Conservation (phyloP, 2,797 vertebrate species). For the Sebastes baramenuke region DNA sequence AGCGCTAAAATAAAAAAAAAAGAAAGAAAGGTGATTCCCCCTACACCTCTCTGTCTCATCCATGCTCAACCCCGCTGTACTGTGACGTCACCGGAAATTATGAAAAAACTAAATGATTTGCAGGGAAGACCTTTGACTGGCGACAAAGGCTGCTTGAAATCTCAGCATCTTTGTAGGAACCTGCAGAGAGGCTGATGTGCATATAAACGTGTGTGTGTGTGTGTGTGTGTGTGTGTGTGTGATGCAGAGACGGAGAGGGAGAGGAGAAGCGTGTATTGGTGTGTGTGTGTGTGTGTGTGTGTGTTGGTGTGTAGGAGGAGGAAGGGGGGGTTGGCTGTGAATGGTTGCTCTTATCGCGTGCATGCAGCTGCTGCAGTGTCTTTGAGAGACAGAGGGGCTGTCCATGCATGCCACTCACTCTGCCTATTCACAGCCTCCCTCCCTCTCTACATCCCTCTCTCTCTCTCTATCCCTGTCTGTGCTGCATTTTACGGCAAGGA, state of each 20-base stretch:
- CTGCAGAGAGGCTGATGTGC: slow-evolving; percentile 52
- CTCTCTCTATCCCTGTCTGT: slow-evolving; percentile 37
- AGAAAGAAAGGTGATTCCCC: slow-evolving; percentile 17
- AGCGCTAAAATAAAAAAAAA: slow-evolving; percentile 29
- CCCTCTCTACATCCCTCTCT: slow-evolving; percentile 2
- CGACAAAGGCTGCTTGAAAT: slow-evolving; percentile 53
- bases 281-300: slow-evolving; percentile 45
- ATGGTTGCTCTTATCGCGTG: slow-evolving; percentile 82
- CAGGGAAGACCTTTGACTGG: slow-evolving; percentile 60
- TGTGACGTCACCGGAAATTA: slow-evolving; percentile 42
- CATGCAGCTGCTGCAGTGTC: slow-evolving; percentile 83
- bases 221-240: slow-evolving; percentile 10
- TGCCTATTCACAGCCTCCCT: slow-evolving; percentile 68
- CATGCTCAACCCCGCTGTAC: slow-evolving; percentile 33
- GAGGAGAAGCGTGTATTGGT: slow-evolving; percentile 35
- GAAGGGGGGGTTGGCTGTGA: slow-evolving; percentile 71
- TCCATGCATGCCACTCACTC: slow-evolving; percentile 78
- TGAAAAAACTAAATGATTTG: slow-evolving; percentile 24
- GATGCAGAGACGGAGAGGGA: slow-evolving; percentile 13
- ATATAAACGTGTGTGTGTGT: slow-evolving; percentile 11
- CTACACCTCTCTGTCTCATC: slow-evolving; percentile 17
- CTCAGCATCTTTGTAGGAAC: slow-evolving; percentile 51
- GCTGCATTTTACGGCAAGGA: slow-evolving; percentile 55
- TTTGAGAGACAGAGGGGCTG: slow-evolving; percentile 79
- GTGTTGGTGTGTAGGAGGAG: slow-evolving; percentile 64